Conservation (phyloP, 2,888 invertebrate species). For the Ptycholaimellus sp. region DNA sequence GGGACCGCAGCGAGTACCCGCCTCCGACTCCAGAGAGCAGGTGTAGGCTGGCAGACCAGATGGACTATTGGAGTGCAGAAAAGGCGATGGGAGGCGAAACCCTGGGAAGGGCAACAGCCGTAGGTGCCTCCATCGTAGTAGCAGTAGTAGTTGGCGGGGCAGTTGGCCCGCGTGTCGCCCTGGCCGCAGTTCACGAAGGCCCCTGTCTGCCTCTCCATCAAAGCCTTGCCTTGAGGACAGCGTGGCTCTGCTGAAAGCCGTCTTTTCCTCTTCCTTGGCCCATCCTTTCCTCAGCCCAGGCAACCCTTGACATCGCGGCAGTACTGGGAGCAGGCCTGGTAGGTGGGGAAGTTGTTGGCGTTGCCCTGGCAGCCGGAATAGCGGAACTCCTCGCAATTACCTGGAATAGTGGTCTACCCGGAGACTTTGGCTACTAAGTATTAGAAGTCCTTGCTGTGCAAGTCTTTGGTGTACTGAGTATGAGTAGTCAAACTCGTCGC, state of each 20-base stretch:
- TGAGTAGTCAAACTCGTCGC: slow-evolving; percentile 1
- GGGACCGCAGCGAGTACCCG: slow-evolving; percentile 4
- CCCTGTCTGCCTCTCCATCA: slow-evolving; percentile 21
- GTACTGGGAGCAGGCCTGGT: slow-evolving; percentile 23
- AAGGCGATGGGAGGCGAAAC: too few species aligned
- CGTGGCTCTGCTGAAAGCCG: slow-evolving; percentile 16
- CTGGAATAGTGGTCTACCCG: too few species aligned
- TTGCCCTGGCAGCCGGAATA: slow-evolving; percentile 24
- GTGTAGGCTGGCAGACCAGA: slow-evolving; percentile 3
- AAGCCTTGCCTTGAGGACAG: slow-evolving; percentile 23
- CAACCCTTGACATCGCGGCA: slow-evolving; percentile 20
- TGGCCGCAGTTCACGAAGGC: slow-evolving; percentile 22
- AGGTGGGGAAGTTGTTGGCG: slow-evolving; percentile 23
- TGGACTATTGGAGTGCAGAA: not conserved
- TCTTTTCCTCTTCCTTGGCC: too few species aligned
- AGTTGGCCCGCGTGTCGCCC: slow-evolving; percentile 12
- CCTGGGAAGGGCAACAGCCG: slow-evolving; percentile 6
- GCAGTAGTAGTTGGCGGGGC: slow-evolving; percentile 5
- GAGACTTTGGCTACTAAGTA: too few species aligned
- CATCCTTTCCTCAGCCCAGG: too few species aligned
- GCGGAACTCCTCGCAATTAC: slow-evolving; percentile 23
- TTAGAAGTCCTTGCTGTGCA: too few species aligned
- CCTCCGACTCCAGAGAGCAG: slow-evolving; percentile 4
- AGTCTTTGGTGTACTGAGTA: too few species aligned
- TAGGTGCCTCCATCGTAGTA: slow-evolving; percentile 5